phyloP scores from a whole-genome alignment of 2,888 invertebrate species.

The Notocelia uddmanniana region DNA sequence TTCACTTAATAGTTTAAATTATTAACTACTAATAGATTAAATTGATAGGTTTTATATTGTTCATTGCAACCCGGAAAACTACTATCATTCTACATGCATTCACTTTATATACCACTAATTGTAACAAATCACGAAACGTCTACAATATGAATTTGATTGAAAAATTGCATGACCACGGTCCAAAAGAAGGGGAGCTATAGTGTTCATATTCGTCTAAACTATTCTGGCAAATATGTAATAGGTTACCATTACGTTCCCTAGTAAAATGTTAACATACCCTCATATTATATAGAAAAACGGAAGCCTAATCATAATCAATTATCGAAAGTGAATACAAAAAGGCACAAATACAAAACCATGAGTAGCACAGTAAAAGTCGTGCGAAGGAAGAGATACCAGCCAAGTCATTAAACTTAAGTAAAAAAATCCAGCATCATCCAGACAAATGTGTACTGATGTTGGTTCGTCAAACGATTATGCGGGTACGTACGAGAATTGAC shows the following conservation, averaged over 20 bases:
- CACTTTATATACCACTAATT: constrained; percentile 50
- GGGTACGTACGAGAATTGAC: constrained; percentile 70
- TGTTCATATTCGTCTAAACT: constrained; percentile 17
- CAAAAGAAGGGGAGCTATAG: constrained; percentile 65
- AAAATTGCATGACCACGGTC: constrained; percentile 77
- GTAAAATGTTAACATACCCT: not conserved
- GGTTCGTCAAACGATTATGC: constrained; percentile 54
- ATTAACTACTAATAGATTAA: too few species aligned
- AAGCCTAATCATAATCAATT: not conserved
- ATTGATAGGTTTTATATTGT: not conserved
- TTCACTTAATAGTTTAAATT: too few species aligned
- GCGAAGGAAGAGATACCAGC: constrained; percentile 17
- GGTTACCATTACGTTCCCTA: not conserved
- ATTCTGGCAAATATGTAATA: not conserved
- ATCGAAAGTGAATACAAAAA: not conserved
- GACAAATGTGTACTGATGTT: constrained; percentile 20
- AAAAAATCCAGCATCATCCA: constrained; percentile 12
- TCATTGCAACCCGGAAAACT: constrained; percentile 2
- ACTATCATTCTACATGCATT: constrained; percentile 13
- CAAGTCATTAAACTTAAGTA: constrained; percentile 20
- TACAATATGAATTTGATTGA: constrained; percentile 71
- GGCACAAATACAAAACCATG: not conserved
- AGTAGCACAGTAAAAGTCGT: not conserved
- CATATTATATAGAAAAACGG: not conserved
- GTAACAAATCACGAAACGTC: constrained; percentile 54